Conservation (phyloP, 1,140 invertebrate species). For the Bilobella aurantiaca region DNA sequence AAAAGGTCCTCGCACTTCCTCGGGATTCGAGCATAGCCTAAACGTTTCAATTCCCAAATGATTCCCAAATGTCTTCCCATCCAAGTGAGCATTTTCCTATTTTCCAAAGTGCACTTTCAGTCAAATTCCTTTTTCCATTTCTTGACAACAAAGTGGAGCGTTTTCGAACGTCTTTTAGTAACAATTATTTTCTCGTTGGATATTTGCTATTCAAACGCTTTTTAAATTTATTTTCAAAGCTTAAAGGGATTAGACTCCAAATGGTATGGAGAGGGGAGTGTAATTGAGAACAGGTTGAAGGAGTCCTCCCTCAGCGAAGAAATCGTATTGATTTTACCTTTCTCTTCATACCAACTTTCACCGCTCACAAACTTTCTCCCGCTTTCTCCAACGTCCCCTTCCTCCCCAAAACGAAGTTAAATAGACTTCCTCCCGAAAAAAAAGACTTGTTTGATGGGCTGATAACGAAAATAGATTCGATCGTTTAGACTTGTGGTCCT, state of each 20-base stretch:
- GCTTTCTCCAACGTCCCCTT: not conserved
- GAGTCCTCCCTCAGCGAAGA: not conserved
- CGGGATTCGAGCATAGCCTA: not conserved
- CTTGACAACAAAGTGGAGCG: too few relatives aligned
- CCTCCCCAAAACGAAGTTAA: not conserved
- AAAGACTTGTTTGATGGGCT: not conserved
- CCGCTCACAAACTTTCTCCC: not conserved
- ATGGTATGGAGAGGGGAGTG: not conserved
- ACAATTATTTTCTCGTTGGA: too few relatives aligned
- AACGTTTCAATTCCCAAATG: constrained; percentile 1
- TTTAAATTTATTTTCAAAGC: too few relatives aligned
- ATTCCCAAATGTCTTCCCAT: not conserved
- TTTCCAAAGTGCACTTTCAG: too few relatives aligned
- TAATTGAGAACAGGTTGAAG: not conserved
- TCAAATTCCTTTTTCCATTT: too few relatives aligned
- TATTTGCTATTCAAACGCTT: too few relatives aligned
- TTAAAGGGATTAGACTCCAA: too few relatives aligned
- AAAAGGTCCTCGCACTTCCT: not conserved
- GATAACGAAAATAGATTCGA: not conserved
- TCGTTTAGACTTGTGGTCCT: too few relatives aligned
- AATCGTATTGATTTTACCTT: constrained; percentile 5
- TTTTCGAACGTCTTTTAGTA: too few relatives aligned
- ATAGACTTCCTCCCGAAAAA: not conserved
- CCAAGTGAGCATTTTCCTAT: not conserved
- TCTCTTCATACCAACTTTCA: not conserved